A percentile compares a stretch with the other conserved stretches of the same genome.
These are phyloP conservation scores for Anoncus sp. DNA, from an alignment of 2,888 invertebrate genomes.

Conservation along the genomic window DNA sequence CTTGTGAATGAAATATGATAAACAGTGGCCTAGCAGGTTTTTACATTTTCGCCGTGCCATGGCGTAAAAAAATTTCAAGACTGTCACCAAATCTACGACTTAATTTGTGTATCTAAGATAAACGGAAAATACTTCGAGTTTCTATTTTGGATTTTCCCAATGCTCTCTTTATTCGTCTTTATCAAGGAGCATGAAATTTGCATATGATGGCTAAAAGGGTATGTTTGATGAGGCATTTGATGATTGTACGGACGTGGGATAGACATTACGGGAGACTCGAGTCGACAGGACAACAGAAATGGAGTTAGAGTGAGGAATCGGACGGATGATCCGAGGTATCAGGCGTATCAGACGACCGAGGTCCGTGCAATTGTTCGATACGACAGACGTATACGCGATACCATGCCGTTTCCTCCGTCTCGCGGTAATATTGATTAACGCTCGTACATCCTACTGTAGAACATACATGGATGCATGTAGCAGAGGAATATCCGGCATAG, in stretches of 20 bases:
- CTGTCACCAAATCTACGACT: too few relatives aligned
- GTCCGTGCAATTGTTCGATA: conserved; percentile 64
- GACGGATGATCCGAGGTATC: conserved; percentile 65
- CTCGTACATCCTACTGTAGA: conserved; percentile 52
- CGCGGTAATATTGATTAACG: conserved; percentile 82
- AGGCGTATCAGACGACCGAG: conserved; percentile 60
- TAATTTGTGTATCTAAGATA: neutral
- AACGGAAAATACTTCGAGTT: neutral
- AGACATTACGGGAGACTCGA: conserved; percentile 35
- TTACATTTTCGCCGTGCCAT: neutral
- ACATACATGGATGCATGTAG: conserved; percentile 17
- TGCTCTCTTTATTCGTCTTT: neutral
- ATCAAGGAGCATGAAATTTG: neutral
- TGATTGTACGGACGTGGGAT: conserved; percentile 39
- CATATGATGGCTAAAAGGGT: neutral
- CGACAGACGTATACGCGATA: conserved; percentile 55
- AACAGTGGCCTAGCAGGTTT: neutral
- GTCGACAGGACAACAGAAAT: conserved; percentile 54
- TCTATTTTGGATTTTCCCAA: neutral
- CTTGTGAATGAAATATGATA: neutral
- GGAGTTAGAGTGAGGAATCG: conserved; percentile 55
- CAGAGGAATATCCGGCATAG: conserved; percentile 36
- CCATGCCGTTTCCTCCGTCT: conserved; percentile 56
- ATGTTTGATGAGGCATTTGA: conserved; percentile 33
- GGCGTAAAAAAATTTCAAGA: neutral